Evolutionary conservation across 2,113 vertebrate species (phyloP), one percentile per base, ranked within the genome.

Genomic region (Channa maculata): DNA sequence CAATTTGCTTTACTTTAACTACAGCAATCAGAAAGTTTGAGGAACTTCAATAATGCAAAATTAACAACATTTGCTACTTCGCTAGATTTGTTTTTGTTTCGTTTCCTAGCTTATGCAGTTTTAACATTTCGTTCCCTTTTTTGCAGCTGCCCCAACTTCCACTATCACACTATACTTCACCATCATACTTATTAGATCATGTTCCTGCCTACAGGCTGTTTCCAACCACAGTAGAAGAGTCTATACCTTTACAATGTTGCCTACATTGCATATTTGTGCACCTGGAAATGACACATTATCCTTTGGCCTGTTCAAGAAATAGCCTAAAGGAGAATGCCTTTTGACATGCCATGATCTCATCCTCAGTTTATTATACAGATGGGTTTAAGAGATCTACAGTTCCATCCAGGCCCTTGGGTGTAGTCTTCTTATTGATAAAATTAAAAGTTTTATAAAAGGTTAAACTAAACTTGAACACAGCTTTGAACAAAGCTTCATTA

Each of bases 311-410:
- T 76, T 67, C 2, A 8, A 87, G 82, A 89, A 79, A 45, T 66
- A 38, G 88, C 91, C 91, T 45, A 43, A 45, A 78, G 87, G 57
- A 69, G 51, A 59, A 43, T 59, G 74, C 79, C 76, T 61, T 83
- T 79, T 68, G 73, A 86, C 80, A 92, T 91, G 90, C 72, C 65
- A 88, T 90, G 88, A 92, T 67, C 82, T 91, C 90, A 90, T 72
- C 45, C 61, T 63, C 67, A 62, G 5, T 15, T 53, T 37, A 44
- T 63, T 80, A 38, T 52, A 54, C 62, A 83, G 44, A 77, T 51
- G 71, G 34, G 61, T 61, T 61, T 48, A 55, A 60, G 62, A 14
- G 11, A 39, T 5, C 50, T 65, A 13, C 34, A 24, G 24, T 24
- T 24, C 24, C 24, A 78, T 62, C 13, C 39, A 41, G 15, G 41